Evolutionary conservation across 2,113 vertebrate species (phyloP), one percentile per base, ranked within the genome.

Genomic region (Mesitornis unicolor): DNA sequence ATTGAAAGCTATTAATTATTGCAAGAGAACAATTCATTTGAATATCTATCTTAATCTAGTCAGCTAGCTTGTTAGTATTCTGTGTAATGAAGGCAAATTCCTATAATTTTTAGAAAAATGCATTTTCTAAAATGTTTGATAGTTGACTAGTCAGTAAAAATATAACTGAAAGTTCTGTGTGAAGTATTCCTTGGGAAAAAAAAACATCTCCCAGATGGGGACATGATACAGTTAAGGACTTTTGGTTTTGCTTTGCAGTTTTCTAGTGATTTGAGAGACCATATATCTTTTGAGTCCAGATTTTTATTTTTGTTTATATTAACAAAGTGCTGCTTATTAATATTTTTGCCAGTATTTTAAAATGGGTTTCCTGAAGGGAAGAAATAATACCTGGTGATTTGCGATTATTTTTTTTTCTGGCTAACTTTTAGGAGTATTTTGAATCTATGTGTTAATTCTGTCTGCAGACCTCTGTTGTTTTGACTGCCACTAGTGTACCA

Each of bases 1-100:
- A 91, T 51, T 83, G 76, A 95, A 97, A 93, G 63, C 81, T 97
- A 84, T 97, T 95, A 96, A 97, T 97, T 97, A 92, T 29, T 70
- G 48, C 77, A 95, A 90, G 88, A 73, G 63, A 51, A 14, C 26
- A 74, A 94, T 90, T 95, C 36, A 40, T 91, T 64, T 86, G 75
- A 97, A 89, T 96, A 97, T 97, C 95, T 97, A 97, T 96, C 92
- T 80, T 87, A 36, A 82, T 95, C 88, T 96, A 20, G 28, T 95
- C 67, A 69, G 78, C 61, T 88, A 90, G 80, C 45, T 95, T 91
- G 68, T 89, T 90, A 92, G 28, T 43, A 61, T 73, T 93, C 84
- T 91, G 61, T 21, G 54, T 95, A 93, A 92, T 90, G 93, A 93
- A 68, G 81, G 59, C 74, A 53, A 40, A 61, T 97, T 98, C 97